Conservation (phyloP, 1,140 invertebrate genomes). For the Harlomillsia oculata region DNA sequence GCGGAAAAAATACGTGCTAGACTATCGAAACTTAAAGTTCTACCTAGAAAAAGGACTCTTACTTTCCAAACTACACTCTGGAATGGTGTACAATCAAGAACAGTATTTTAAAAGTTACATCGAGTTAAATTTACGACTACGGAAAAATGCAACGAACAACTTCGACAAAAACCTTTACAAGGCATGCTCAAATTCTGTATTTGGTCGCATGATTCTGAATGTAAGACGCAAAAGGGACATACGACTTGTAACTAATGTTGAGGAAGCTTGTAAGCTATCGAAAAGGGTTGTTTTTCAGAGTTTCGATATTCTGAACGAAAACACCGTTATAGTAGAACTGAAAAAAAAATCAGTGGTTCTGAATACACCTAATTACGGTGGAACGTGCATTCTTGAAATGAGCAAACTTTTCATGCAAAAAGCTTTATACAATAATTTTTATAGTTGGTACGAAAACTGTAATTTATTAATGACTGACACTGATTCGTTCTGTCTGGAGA, state of each 20-base stretch:
- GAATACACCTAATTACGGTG: constrained; percentile 6
- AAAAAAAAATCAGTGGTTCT: not conserved
- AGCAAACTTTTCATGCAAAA: constrained; percentile 1
- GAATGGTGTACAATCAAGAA: constrained; percentile 11
- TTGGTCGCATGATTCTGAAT: too few species aligned
- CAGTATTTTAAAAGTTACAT: constrained; percentile 16
- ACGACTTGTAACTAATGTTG: too few species aligned
- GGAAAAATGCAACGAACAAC: not conserved
- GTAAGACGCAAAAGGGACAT: too few species aligned
- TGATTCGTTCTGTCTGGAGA: constrained; percentile 1
- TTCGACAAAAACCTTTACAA: constrained; percentile 15
- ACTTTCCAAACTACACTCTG: constrained; percentile 4
- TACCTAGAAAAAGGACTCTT: constrained; percentile 16
- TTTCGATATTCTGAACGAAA: not conserved
- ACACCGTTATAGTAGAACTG: not conserved
- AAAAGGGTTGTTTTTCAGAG: not conserved
- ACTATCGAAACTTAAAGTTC: constrained; percentile 24
- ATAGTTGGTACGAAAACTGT: not conserved
- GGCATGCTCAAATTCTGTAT: not conserved
- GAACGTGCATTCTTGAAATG: not conserved
- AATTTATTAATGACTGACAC: constrained; percentile 10
- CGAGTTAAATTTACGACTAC: not conserved
- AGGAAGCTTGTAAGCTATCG: too few species aligned
- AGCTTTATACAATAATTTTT: not conserved
- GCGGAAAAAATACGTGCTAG: constrained; percentile 9